Evolutionary conservation across 37 sponge, comb jelly and placozoan species (phyloP).

Genomic region (Spongilla lacustris): DNA sequence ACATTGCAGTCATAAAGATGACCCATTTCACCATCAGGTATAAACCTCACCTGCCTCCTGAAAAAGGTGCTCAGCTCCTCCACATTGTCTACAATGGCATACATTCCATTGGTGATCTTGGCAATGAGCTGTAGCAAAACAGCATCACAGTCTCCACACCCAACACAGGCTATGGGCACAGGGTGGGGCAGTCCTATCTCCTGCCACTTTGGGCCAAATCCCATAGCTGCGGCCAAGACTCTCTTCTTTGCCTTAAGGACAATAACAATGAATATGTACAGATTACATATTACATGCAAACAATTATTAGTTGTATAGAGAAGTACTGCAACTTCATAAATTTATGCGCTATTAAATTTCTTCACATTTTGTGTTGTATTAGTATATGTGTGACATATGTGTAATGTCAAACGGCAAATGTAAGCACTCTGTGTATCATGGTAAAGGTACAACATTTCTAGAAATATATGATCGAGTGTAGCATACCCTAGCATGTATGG

Average conservation of each 20-base stretch:
- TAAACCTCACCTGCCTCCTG: conserved; percentile 27
- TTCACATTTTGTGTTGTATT: too few relatives aligned
- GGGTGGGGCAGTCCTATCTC: conserved; percentile 45
- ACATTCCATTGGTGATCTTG: conserved; percentile 56
- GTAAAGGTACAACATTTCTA: conserved; percentile 13
- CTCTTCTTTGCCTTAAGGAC: conserved; percentile 29
- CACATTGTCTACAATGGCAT: conserved; percentile 50
- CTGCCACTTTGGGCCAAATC: conserved; percentile 50
- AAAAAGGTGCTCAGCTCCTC: conserved; percentile 59
- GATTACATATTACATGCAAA: too few relatives aligned
- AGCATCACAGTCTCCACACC: conserved; percentile 56
- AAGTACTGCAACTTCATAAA: too few relatives aligned
- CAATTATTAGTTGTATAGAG: too few relatives aligned
- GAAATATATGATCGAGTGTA: too few relatives aligned
- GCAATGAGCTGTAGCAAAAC: conserved; percentile 52
- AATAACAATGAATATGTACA: not conserved
- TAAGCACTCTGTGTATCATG: not conserved
- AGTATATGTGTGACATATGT: too few relatives aligned
- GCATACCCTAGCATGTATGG: too few relatives aligned
- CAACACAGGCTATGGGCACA: conserved; percentile 63
- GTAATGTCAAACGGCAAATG: too few relatives aligned
- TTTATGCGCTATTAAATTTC: too few relatives aligned
- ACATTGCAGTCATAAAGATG: too few relatives aligned
- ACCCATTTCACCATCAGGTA: too few relatives aligned
- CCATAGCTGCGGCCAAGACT: conserved; percentile 44